Evolutionary conservation across 35 echinoderm and acorn worm species (phyloP).

Genomic region (Ptychodera flava): DNA sequence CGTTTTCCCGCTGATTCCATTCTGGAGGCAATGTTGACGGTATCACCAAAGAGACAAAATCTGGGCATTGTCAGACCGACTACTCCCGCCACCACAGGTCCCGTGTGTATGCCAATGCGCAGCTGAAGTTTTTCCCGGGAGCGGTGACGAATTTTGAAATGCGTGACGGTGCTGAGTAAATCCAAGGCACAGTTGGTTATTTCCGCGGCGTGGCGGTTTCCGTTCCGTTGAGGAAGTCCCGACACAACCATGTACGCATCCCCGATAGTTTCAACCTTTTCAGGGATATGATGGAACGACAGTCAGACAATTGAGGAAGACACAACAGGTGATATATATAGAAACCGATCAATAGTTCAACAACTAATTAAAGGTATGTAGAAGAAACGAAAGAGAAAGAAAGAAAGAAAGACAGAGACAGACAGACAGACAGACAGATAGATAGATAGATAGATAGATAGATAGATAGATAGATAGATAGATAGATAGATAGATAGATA

Average conservation of each 20-base stretch:
- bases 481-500: too few relatives aligned
- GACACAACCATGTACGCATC: constrained; percentile 97
- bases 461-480: too few relatives aligned
- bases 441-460: too few relatives aligned
- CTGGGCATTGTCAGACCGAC: neutral
- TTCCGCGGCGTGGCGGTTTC: constrained; percentile 60
- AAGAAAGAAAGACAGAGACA: too few relatives aligned
- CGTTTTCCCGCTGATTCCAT: neutral
- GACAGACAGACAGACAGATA: too few relatives aligned
- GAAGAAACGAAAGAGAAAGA: too few relatives aligned
- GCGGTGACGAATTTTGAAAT: constrained; percentile 73
- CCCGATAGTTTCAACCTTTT: constrained; percentile 96
- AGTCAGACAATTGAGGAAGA: too few relatives aligned
- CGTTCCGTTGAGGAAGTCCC: constrained; percentile 68
- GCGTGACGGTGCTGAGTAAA: constrained; percentile 58
- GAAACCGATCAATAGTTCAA: too few relatives aligned
- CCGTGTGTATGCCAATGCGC: constrained; percentile 91
- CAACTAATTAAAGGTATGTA: too few relatives aligned
- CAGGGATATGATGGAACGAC: too few relatives aligned
- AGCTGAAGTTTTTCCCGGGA: constrained; percentile 65
- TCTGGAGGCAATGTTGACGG: neutral
- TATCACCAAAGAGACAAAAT: neutral
- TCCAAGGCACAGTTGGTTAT: constrained; percentile 80
- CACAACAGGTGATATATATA: too few relatives aligned
- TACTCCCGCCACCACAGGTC: neutral